phyloP scores from a whole-genome alignment of 2,113 vertebrate species.

The Eulemur rufifrons region DNA sequence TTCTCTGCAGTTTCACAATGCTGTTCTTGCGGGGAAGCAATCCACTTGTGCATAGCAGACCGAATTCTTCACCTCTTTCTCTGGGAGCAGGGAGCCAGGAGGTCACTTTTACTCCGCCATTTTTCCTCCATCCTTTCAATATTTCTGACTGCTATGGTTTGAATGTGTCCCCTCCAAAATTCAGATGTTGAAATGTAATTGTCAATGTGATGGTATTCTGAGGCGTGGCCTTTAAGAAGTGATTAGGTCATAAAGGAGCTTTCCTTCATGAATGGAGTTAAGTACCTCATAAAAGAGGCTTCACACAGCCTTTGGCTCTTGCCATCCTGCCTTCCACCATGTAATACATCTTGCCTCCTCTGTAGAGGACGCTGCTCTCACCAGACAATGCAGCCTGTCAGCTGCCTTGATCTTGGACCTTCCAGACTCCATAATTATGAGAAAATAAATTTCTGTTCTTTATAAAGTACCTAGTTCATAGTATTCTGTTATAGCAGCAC shows the following conservation, averaged over 20 bases:
- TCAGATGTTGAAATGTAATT: not conserved
- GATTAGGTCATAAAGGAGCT: not conserved
- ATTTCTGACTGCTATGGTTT: not conserved
- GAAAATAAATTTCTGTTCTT: not conserved
- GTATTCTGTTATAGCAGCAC: not conserved
- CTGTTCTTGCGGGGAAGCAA: too few species aligned
- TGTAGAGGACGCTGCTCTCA: rapidly evolving
- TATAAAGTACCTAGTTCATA: not conserved
- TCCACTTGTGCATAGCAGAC: too few species aligned
- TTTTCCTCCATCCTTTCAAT: not conserved
- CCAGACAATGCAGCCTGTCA: not conserved
- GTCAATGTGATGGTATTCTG: not conserved
- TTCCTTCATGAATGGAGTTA: not conserved
- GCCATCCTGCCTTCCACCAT: not conserved
- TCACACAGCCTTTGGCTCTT: not conserved
- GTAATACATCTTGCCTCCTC: not conserved
- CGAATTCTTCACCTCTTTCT: too few species aligned
- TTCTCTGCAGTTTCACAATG: too few species aligned
- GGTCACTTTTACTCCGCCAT: too few species aligned
- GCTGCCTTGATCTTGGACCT: not conserved
- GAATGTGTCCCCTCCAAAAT: not conserved
- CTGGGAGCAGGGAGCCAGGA: too few species aligned
- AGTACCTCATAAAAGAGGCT: not conserved
- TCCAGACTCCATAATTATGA: not conserved
- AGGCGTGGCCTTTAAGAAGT: not conserved